Base-by-base conservation (phyloP, 1,140 invertebrate species). In the Gonioctena quinquepunctata region DNA sequence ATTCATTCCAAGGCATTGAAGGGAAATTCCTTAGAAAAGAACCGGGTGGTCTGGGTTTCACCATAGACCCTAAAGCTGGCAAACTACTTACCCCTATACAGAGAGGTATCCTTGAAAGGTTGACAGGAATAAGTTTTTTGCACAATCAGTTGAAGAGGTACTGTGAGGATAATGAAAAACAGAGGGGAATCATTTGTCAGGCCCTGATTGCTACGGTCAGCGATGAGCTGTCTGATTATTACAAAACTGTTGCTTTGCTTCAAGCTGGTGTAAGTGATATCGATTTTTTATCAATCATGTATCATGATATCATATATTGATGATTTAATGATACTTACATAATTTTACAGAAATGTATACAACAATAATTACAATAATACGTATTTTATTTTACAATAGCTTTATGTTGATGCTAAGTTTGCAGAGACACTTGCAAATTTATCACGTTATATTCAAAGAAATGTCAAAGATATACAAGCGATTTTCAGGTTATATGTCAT, bases 91-190 rank as follows among this genome's bases (percentile, higher is more conserved):
- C 72, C 18, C 76, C 80, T n/a, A 60, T 73, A 8, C 85, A 89
- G 69, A 86, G 87, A 26, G 85, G 83, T 71, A 77, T 91, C 50
- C 86, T 94, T 4, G 82, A 92, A 11, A 87, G 93, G 56, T 83
- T 97, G 6, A 89, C 92, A 2, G 94, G 96, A 80, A 86, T 97
- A 42, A 96, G 96, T 2, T 94, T 93, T 86, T 87, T 97, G 63
- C 93, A 96, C 80, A 93, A 92, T 81, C 87, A 92, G 71, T 87
- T 97, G 19, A 86, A 87, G 52, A 86, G 88, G 69, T 92, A 90
- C 80, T 91, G 91, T 69, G 89, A 89, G 69, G 88, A 90, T 63
- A 83, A 89, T 3, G 85, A 89, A 8, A 86, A 85, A 88, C 90
- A 85, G 84, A 88, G 70, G 77, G 88, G 76, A 73, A 79, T 82